These are phyloP conservation scores for Solea solea DNA, from an alignment of 2,113 vertebrate species.

Conservation along the genomic window DNA sequence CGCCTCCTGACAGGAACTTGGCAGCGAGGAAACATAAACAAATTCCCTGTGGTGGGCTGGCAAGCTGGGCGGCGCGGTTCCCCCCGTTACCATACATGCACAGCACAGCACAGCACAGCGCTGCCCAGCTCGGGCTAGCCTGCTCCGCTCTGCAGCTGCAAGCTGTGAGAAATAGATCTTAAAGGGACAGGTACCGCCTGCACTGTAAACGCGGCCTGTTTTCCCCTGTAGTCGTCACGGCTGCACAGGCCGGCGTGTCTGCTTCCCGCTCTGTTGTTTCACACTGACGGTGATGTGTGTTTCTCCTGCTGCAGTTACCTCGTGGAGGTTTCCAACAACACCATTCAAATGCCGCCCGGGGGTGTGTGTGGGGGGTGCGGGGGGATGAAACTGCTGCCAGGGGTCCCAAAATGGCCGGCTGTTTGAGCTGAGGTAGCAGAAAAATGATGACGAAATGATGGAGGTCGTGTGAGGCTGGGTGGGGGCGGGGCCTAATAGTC, in stretches of 20 bases:
- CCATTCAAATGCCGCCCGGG: constrained; percentile 24
- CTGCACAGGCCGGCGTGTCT: constrained; percentile 7
- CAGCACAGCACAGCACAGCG: constrained; percentile 50
- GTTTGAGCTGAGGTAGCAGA: constrained; percentile 59
- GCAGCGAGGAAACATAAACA: constrained; percentile 82
- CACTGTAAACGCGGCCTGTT: constrained; percentile 6
- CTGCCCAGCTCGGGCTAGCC: constrained; percentile 37
- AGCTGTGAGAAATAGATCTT: constrained; percentile 66
- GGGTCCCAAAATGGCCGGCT: constrained; percentile 41
- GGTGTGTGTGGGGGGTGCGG: constrained; percentile 2
- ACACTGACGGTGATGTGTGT: constrained; percentile 39
- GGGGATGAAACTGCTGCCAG: constrained; percentile 26
- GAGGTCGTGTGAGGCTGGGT: constrained; percentile 18
- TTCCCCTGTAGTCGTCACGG: constrained; percentile 31
- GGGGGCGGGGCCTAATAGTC: constrained; percentile 8
- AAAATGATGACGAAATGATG: constrained; percentile 55
- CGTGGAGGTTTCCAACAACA: constrained; percentile 34
- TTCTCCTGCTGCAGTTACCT: constrained; percentile 31
- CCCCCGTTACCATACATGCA: constrained; percentile 67
- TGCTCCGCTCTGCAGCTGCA: constrained; percentile 49
- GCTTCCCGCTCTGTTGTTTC: constrained; percentile 30
- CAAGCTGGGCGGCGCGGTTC: constrained; percentile 65
- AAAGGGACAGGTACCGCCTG: constrained; percentile 67
- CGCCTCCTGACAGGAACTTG: constrained; percentile 83
- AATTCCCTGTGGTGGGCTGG: constrained; percentile 79